A percentile compares a stretch with the other conserved stretches of the same genome.
Evolutionary conservation across 1,140 invertebrate species (phyloP).

Genomic region (Lamellibrachia luymesi): DNA sequence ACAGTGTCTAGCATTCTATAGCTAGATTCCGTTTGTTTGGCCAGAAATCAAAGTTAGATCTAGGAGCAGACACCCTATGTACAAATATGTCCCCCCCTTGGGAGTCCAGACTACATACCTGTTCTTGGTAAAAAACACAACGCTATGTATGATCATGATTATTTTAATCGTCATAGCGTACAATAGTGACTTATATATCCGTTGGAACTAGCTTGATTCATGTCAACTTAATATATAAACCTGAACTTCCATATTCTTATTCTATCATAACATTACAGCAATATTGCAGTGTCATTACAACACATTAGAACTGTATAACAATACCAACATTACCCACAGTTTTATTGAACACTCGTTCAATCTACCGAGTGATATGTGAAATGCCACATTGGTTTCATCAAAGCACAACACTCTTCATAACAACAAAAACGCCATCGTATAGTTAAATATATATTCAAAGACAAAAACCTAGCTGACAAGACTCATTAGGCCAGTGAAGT

Average conservation of each 20-base stretch:
- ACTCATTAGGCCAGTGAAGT: too few relatives aligned
- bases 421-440: not conserved
- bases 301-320: too few relatives aligned
- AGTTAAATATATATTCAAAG: not conserved
- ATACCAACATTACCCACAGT: not conserved
- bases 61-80: not conserved
- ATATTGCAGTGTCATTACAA: not conserved
- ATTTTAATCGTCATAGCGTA: not conserved
- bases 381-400: not conserved
- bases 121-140: not conserved
- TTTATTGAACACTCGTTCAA: not conserved
- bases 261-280: not conserved
- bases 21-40: too few relatives aligned
- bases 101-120: too few relatives aligned
- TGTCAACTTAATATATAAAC: not conserved
- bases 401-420: not conserved
- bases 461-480: not conserved
- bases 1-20: too few relatives aligned
- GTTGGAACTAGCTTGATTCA: not conserved
- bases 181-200: not conserved
- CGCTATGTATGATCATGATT: not conserved
- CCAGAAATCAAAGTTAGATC: not conserved
- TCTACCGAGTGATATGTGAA: not conserved
- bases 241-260: not conserved
- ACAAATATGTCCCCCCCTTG: too few relatives aligned